Conservation (phyloP, 1,140 invertebrate genomes). For the Cepaea nemoralis region DNA sequence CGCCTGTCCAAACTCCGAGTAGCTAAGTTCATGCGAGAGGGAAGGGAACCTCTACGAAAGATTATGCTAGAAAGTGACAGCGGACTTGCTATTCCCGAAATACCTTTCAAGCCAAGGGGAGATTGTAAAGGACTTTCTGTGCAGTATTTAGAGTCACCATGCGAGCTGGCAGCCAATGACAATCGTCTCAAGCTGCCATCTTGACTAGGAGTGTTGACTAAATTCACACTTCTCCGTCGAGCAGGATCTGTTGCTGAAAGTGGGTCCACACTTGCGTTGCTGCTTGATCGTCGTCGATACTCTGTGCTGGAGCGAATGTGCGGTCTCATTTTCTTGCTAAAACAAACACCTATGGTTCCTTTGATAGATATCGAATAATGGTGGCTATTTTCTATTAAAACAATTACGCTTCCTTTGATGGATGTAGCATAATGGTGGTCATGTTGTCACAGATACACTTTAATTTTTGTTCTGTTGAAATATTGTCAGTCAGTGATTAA, state of each 20-base stretch:
- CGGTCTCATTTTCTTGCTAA: background rate
- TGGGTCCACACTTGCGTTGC: background rate
- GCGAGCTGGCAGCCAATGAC: background rate
- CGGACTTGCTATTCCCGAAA: background rate
- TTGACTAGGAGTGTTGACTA: background rate
- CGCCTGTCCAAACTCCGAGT: background rate
- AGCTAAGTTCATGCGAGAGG: background rate
- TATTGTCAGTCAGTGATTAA: too few relatives aligned
- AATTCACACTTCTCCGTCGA: background rate
- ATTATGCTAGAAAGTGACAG: conserved; percentile 6
- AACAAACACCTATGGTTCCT: too few relatives aligned
- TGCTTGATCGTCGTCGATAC: background rate
- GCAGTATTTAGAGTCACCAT: background rate
- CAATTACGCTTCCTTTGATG: too few relatives aligned
- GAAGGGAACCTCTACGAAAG: background rate
- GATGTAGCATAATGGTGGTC: too few relatives aligned
- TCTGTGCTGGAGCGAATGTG: conserved; percentile 19
- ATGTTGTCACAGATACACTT: too few relatives aligned
- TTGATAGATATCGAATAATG: too few relatives aligned
- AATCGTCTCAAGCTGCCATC: background rate
- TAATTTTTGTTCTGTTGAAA: too few relatives aligned
- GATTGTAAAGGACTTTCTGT: background rate
- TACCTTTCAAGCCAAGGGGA: background rate
- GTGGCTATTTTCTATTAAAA: too few relatives aligned
- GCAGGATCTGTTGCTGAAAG: background rate